phyloP scores from a whole-genome alignment of 35 echinoderm and acorn worm species.

The Acanthaster planci region DNA sequence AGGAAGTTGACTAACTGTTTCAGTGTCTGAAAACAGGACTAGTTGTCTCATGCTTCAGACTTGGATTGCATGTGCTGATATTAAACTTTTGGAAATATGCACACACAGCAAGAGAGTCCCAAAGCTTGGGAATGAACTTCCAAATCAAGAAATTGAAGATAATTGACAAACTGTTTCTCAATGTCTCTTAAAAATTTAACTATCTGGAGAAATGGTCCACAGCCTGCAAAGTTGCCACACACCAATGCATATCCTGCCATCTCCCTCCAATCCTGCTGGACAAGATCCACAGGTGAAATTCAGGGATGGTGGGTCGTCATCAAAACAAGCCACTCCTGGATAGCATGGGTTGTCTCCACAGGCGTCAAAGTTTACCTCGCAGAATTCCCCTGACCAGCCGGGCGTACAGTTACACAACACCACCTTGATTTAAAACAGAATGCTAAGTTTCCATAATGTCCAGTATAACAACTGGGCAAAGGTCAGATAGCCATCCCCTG shows the following conservation, averaged over 20 bases:
- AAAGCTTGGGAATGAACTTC: too few relatives aligned
- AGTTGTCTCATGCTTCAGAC: too few relatives aligned
- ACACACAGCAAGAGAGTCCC: too few relatives aligned
- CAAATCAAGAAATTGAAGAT: too few relatives aligned
- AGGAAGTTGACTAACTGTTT: too few relatives aligned
- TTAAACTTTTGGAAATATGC: too few relatives aligned
- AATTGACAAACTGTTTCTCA: too few relatives aligned
- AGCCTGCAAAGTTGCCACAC: too few relatives aligned
- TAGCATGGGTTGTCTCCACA: slow-evolving; percentile 32
- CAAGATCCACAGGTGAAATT: slow-evolving; percentile 20
- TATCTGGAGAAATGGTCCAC: too few relatives aligned
- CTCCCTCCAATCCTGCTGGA: slow-evolving; percentile 32
- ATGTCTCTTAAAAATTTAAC: too few relatives aligned
- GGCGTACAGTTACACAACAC: slow-evolving; percentile 24
- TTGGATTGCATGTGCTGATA: too few relatives aligned
- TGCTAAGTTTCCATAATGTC: not conserved
- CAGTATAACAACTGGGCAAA: not conserved
- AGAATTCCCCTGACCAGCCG: slow-evolving; percentile 28
- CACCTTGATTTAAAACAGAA: slow-evolving; percentile 10
- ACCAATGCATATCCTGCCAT: slow-evolving; percentile 46
- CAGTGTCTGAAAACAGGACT: too few relatives aligned
- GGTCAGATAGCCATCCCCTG: not conserved
- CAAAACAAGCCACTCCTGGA: slow-evolving; percentile 23
- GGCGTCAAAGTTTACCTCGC: slow-evolving; percentile 25
- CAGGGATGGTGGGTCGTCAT: not conserved